phyloP scores from a whole-genome alignment of 2,888 invertebrate species.

The Listrodromus nycthemerus region DNA sequence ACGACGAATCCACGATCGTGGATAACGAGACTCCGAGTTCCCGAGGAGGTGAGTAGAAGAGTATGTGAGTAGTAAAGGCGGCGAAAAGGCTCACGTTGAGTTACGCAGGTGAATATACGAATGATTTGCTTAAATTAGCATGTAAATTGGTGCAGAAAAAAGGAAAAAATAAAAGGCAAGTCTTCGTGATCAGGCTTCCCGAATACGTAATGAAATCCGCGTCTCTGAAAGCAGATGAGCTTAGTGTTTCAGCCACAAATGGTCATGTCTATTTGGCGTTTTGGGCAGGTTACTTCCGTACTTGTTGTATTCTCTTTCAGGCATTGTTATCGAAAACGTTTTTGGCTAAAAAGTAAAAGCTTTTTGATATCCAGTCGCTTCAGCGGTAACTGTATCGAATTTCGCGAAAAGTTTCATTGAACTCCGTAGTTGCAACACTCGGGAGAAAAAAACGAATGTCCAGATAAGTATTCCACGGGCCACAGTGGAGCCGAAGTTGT shows the following conservation, averaged over 20 bases:
- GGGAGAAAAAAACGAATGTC: not conserved
- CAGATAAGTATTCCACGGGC: not conserved
- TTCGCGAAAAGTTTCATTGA: not conserved
- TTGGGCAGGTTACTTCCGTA: not conserved
- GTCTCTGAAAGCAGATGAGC: not conserved
- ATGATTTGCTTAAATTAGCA: constrained; percentile 67
- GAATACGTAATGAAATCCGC: constrained; percentile 60
- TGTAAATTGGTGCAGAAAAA: constrained; percentile 52
- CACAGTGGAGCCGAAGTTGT: not conserved
- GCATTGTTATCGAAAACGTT: not conserved
- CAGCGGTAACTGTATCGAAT: not conserved
- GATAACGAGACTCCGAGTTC: constrained; percentile 43
- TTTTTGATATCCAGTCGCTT: not conserved
- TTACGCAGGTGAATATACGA: constrained; percentile 61
- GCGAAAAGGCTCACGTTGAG: constrained; percentile 59
- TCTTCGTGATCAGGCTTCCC: constrained; percentile 51
- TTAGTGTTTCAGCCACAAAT: not conserved
- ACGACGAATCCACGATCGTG: constrained; percentile 56
- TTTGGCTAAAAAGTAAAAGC: not conserved
- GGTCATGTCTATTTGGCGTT: not conserved
- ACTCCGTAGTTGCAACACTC: not conserved
- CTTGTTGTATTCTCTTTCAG: not conserved
- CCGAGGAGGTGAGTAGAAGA: not conserved
- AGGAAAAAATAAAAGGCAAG: constrained; percentile 48
- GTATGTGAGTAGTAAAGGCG: constrained; percentile 37